phyloP scores from a whole-genome alignment of 2,797 vertebrate species.

The Gila robusta region DNA sequence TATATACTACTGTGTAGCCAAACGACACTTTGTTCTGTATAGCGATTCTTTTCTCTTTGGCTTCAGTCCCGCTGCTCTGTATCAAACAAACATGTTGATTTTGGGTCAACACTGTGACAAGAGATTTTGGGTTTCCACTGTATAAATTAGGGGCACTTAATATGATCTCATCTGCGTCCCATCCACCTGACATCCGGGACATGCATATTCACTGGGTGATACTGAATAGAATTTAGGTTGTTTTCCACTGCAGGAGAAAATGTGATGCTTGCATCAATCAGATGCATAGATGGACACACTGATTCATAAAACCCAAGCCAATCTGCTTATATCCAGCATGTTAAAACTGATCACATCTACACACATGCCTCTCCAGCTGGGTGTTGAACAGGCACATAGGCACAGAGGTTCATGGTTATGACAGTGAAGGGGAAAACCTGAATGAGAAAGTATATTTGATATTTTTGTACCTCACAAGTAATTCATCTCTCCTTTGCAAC shows the following conservation, averaged over 20 bases:
- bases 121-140: constrained; percentile 43
- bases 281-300: constrained; percentile 43
- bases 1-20: constrained; percentile 8
- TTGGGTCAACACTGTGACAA: constrained; percentile 4
- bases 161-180: constrained; percentile 14
- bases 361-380: constrained; percentile 17
- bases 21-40: background rate
- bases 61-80: constrained; percentile 47
- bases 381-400: constrained; percentile 63
- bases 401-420: constrained; percentile 46
- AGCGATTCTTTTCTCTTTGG: constrained; percentile 37
- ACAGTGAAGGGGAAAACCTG: constrained; percentile 58
- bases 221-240: constrained; percentile 19
- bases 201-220: constrained; percentile 45
- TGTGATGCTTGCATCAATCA: constrained; percentile 11
- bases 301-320: background rate
- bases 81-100: background rate
- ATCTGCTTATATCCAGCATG: constrained; percentile 21
- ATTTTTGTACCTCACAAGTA: constrained; percentile 39
- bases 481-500: constrained; percentile 14
- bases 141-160: constrained; percentile 42
- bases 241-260: constrained; percentile 47
- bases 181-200: constrained; percentile 30
- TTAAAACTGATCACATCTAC: background rate
- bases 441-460: constrained; percentile 51